phyloP scores from a whole-genome alignment of 2,113 vertebrate genomes.

The Baryphthengus martii region DNA sequence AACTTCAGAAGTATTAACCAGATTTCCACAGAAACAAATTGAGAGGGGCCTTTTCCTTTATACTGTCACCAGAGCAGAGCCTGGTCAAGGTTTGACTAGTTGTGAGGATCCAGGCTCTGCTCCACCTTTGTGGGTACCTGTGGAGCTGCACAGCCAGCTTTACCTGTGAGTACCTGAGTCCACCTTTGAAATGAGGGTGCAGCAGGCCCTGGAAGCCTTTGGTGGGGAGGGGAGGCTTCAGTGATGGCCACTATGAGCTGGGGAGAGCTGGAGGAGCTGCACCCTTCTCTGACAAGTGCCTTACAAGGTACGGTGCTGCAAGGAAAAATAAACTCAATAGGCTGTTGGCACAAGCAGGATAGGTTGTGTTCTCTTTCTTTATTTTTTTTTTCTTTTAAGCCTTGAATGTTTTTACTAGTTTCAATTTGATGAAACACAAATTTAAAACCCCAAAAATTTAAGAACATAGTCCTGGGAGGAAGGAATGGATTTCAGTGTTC shows the following conservation, averaged over 20 bases:
- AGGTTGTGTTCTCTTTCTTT: background rate
- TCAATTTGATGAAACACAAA: background rate
- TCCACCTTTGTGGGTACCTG: background rate
- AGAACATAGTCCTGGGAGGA: background rate
- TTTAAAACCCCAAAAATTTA: background rate
- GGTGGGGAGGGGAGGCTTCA: background rate
- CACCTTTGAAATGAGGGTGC: fast-evolving
- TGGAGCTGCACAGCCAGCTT: background rate
- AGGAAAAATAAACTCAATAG: background rate
- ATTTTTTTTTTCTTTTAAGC: background rate
- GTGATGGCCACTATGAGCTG: background rate
- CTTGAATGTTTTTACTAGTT: background rate
- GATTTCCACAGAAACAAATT: background rate
- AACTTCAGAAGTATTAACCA: background rate
- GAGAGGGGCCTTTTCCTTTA: background rate
- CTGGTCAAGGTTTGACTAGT: background rate
- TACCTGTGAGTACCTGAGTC: fast-evolving
- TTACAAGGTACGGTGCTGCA: background rate
- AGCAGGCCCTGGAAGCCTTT: background rate
- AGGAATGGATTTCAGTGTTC: background rate
- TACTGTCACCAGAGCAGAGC: background rate
- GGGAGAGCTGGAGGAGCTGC: background rate
- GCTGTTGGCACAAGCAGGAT: background rate
- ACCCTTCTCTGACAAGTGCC: no score
- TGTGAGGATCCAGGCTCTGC: background rate